Evolutionary conservation across 1,140 invertebrate genomes (phyloP), one percentile per base, ranked within the genome.

Genomic region (Drosophila truncata): DNA sequence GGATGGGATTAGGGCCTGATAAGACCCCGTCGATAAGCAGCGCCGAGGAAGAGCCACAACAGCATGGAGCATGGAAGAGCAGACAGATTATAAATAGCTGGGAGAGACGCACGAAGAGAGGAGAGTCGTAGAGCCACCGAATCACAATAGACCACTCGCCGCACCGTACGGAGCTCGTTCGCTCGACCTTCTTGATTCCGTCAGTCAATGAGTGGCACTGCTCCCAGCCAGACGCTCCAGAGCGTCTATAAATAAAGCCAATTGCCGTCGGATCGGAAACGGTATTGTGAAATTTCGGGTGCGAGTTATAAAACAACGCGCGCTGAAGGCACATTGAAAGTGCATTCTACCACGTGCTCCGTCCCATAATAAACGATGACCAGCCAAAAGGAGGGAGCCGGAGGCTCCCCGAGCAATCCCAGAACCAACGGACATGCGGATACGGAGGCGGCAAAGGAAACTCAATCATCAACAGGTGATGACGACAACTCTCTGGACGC

Each of bases 401-500:
- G 61, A 23, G 52, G 57, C 49, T 25, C 20, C 1, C 27, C 57
- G 23, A 47, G 37, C 31, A 46, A 42, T 31, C 25, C 41, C 41
- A 42, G 27, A 7, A 27, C 27, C 13, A 55, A 47, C 20, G 72
- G 77, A 0, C 55, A 79, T 37, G n/a, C 25, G 27, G 75, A 39
- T 27, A 5, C 57, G 29, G 71, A 69, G 59, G 73, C 58, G 44
- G 46, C 41, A 1, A 52, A 52, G 14, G 44, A 44, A 39, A 37
- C 42, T 1, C 46, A 71, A 16, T n/a, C 74, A 13, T 42, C 63
- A 10, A 27, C 29, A 9, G 64, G 33, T 10, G 58, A 44, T 33
- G 71, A 85, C 35, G 85, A 91, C 62, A 84, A 79, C 42, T 82
- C 82, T 2, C 75, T 92, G 41, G 91, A 92, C 60, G 80, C 69